Base-by-base conservation (phyloP, 2,888 invertebrate genomes). In the Omphaloscelis lunosa region DNA sequence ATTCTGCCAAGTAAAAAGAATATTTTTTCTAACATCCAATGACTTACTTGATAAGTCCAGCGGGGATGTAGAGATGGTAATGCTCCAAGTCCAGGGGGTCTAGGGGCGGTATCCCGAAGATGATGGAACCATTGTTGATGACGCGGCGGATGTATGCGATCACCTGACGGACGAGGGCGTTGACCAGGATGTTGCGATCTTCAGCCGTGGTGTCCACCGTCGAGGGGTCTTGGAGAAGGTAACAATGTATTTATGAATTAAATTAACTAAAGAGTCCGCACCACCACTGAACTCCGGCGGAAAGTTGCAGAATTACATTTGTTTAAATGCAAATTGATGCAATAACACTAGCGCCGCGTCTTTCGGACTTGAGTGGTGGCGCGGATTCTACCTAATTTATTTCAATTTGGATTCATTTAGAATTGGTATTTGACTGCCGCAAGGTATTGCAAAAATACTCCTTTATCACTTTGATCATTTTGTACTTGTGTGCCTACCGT, bases 31-130 rank as follows among this genome's bases (percentile, higher is more conserved):
- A 58, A 58, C 12, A n/a, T 41, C 12, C 27, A 1, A 20, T 39
- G 2, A 72, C 87, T 93, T 88, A 96, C 96, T 95, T 95, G 77
- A 95, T 87, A 53, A 95, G 88, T 68, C 92, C 94, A 81, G 93
- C 91, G 2, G 95, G 95, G 2, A 96, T 6, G 4, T 84, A 71
- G 0, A 96, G 58, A 61, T 91, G 91, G 80, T 82, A 89, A 8
- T 91, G 65, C 0, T 94, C 93, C 34, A 96, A 15, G 1, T 87
- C 77, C 0, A 95, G 89, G 15, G 96, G 96, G 83, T 96, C 96
- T 27, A 96, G 88, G 0, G 92, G 93, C 0, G 95, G 95, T 11
- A 93, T 69, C 0, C 91, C 93, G 48, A 95, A 90, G 74, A 93
- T 8, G 0, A 0, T 1, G 0, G 94, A 94, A 3, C 96, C 96